Base-by-base conservation (phyloP, 2,888 invertebrate species). In the Polydrusus cervinus region DNA sequence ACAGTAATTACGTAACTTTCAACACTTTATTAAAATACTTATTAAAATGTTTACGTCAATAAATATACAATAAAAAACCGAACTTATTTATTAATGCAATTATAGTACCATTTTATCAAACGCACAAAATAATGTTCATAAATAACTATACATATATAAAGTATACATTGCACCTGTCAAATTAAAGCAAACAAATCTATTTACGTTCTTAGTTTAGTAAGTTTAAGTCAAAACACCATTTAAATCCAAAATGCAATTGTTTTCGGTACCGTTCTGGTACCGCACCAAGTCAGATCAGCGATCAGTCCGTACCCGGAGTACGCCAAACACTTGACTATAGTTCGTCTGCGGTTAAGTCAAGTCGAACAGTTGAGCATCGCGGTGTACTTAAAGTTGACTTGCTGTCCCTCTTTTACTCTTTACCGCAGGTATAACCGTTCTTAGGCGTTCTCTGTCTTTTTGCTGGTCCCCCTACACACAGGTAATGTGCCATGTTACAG, bases 281-380 rank as follows among this genome's bases (percentile, higher is more conserved):
- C 57, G 57, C 57, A 34, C 57, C 55, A 11, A 60, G 57, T 38
- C 57, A 60, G 18, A 55, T 53, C 55, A 53, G 55, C 38, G 18
- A 55, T 53, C 55, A 53, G 67, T 51, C 49, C 53, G 55, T 67
- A 40, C 67, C 53, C 38, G 49, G n/a, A 38, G 67, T 67, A 55
- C 67, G 55, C 67, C 67, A 67, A 51, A 38, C 67, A 67, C 55
- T 67, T 67, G 67, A 67, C 67, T 67, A 67, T 67, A 53, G 38
- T 53, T 20, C 53, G 53, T 49, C 34, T 38, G 40, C 43, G 51
- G 10, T 53, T 38, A 67, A 67, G 18, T 67, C 65, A 51, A 65
- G 65, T 49, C 53, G 53, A 14, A 55, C 55, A 65, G 65, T 49
- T 40, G 53, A 14, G 40, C 67, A 43, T 38, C 55, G 34, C 43